Conservation (phyloP, 2,888 invertebrate genomes). For the Chaetogeoica ovagalla region DNA sequence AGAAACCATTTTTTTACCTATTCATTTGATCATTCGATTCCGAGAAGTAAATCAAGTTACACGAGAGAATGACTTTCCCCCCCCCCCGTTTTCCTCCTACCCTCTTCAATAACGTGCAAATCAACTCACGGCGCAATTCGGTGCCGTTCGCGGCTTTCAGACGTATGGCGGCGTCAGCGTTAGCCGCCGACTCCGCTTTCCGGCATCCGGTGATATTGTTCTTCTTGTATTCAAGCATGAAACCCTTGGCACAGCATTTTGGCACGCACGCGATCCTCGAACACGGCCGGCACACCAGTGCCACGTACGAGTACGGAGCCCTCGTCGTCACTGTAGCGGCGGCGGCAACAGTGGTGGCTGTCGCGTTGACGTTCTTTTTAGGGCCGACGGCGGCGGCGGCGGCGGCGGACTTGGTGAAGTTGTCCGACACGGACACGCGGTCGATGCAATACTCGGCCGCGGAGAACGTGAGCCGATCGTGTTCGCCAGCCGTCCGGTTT, state of each 20-base stretch:
- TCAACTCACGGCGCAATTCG: constrained; percentile 13
- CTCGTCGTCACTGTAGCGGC: background rate
- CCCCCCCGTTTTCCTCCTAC: too few species aligned
- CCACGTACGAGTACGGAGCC: constrained; percentile 20
- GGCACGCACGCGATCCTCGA: constrained; percentile 36
- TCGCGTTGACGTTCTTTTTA: background rate
- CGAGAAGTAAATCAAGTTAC: too few species aligned
- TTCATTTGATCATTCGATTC: too few species aligned
- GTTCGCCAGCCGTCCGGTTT: background rate
- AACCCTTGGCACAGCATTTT: constrained; percentile 15
- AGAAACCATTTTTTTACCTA: too few species aligned
- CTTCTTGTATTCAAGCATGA: constrained; percentile 2
- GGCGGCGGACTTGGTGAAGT: background rate
- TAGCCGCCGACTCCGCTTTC: background rate
- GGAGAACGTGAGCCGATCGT: constrained; percentile 27
- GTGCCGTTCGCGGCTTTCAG: constrained; percentile 22
- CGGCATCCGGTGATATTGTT: constrained; percentile 11
- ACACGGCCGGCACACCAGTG: constrained; percentile 26
- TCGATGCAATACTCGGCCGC: constrained; percentile 50
- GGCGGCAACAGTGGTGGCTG: background rate
- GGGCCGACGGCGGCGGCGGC: background rate
- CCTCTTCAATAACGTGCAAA: background rate
- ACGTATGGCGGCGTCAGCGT: constrained; percentile 12
- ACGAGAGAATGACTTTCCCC: too few species aligned
- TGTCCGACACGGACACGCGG: constrained; percentile 42